Evolutionary conservation across 2,797 vertebrate genomes (phyloP).

Genomic region (Falco cherrug): DNA sequence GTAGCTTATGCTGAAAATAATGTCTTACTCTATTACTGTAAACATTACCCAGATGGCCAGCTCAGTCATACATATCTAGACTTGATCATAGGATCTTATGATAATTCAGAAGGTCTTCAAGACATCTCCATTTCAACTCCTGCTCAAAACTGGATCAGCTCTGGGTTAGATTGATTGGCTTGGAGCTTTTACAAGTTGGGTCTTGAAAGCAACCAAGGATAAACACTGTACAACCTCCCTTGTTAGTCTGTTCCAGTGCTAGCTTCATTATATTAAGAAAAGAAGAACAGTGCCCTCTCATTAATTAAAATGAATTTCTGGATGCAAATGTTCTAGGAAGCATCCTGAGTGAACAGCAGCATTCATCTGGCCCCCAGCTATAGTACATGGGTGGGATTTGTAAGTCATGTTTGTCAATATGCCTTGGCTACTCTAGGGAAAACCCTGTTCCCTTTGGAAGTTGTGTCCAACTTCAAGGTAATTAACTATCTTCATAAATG

Average conservation of each 20-base stretch:
- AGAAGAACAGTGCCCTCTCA: not conserved
- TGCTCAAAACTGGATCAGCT: not conserved
- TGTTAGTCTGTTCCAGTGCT: not conserved
- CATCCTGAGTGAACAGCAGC: not conserved
- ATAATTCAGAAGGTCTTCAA: not conserved
- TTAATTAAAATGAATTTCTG: not conserved
- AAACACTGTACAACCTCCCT: not conserved
- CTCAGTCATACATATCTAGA: not conserved
- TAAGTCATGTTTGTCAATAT: not conserved
- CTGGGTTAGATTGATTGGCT: rapidly evolving
- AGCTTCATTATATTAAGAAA: not conserved
- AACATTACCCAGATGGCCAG: not conserved
- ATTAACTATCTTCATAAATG: not conserved
- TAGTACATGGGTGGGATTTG: not conserved
- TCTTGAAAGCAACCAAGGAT: not conserved
- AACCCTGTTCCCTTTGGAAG: not conserved
- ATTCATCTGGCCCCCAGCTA: not conserved
- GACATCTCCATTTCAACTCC: not conserved
- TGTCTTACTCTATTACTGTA: not conserved
- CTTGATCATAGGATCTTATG: not conserved
- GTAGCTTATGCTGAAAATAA: not conserved
- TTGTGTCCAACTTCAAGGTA: not conserved
- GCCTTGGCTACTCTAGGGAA: not conserved
- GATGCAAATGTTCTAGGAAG: not conserved
- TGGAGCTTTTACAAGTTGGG: not conserved